These are phyloP conservation scores for Drosophila nigricruria DNA, from an alignment of 2,888 invertebrate species.

Conservation along the genomic window DNA sequence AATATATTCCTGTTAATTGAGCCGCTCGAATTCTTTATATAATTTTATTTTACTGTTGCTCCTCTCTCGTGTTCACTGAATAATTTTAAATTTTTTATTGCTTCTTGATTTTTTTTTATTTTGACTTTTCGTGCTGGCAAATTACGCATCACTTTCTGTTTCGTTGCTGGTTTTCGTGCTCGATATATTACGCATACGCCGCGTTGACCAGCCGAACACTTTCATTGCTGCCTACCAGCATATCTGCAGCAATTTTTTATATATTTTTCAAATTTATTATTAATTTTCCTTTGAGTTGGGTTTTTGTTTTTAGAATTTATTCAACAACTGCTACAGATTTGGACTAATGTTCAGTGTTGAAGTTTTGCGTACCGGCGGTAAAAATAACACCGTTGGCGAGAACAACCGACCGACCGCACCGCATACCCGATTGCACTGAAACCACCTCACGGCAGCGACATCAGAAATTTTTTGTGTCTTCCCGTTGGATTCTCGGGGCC, in stretches of 20 bases:
- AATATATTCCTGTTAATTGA: slow-evolving; percentile 56
- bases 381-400: slow-evolving; percentile 42
- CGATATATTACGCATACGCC: slow-evolving; percentile 73
- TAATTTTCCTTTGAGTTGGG: neutral
- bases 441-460: slow-evolving; percentile 37
- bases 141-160: slow-evolving; percentile 78
- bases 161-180: slow-evolving; percentile 62
- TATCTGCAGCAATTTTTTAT: slow-evolving; percentile 19
- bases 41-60: slow-evolving; percentile 15
- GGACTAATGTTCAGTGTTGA: slow-evolving; percentile 9
- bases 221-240: slow-evolving; percentile 22
- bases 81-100: slow-evolving; percentile 36
- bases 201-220: slow-evolving; percentile 43
- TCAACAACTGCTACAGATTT: slow-evolving; percentile 4
- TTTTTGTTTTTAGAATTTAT: neutral
- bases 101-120: slow-evolving; percentile 17
- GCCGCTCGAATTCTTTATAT: slow-evolving; percentile 15
- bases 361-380: slow-evolving; percentile 34
- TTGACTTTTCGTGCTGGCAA: slow-evolving; percentile 51
- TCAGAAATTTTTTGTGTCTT: slow-evolving; percentile 39
- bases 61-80: slow-evolving; percentile 23
- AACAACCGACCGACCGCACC: slow-evolving; percentile 64
- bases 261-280: neutral
- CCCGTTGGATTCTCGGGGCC: slow-evolving; percentile 55
- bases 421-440: slow-evolving; percentile 82